A percentile compares a stretch with the other conserved stretches of the same genome.
Evolutionary conservation across 2,888 invertebrate species (phyloP).

Genomic region (Acanthosepion lycidas): DNA sequence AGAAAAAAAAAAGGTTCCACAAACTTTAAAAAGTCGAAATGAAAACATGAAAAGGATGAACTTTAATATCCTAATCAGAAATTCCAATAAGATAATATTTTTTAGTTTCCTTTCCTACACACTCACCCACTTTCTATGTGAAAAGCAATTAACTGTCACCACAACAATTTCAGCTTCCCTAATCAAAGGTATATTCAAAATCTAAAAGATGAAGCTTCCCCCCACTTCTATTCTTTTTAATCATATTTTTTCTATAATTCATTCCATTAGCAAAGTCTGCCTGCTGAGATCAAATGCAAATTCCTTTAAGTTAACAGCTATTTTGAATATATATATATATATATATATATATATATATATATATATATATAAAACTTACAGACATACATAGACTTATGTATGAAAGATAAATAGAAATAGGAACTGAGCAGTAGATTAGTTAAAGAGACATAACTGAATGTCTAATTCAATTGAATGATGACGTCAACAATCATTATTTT

Average conservation of each 20-base stretch:
- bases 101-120: not conserved
- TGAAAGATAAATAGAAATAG: too few relatives aligned
- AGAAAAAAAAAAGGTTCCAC: not conserved
- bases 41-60: not conserved
- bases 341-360: too few relatives aligned
- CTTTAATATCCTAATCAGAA: not conserved
- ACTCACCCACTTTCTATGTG: not conserved
- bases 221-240: not conserved
- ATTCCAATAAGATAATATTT: not conserved
- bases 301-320: not conserved
- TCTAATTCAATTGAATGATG: too few relatives aligned
- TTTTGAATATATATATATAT: not conserved
- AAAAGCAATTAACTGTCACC: slow-evolving; percentile 33
- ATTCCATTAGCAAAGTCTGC: not conserved
- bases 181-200: slow-evolving; percentile 33
- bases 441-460: too few relatives aligned
- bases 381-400: too few relatives aligned
- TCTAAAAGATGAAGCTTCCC: not conserved
- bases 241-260: not conserved
- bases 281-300: not conserved
- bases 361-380: too few relatives aligned
- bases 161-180: slow-evolving; percentile 21
- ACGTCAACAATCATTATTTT: too few relatives aligned
- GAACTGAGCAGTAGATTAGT: too few relatives aligned
- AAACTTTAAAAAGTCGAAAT: not conserved